A percentile compares a stretch with the other conserved stretches of the same genome.
These are phyloP conservation scores for Scolopax bukidnonensis DNA, from an alignment of 2,797 vertebrate species.

Conservation along the genomic window DNA sequence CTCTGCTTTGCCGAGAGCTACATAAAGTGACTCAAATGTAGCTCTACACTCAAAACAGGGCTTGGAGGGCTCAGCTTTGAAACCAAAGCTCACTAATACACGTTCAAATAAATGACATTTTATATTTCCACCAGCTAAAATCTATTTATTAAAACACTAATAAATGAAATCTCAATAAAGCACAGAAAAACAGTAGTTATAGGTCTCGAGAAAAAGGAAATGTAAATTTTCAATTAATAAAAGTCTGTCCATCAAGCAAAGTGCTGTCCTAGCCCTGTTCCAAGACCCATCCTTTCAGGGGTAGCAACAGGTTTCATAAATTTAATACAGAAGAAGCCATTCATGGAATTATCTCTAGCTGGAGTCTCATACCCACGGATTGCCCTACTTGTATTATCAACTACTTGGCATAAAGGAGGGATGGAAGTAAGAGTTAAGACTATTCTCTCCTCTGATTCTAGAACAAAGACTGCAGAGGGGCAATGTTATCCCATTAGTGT, in stretches of 20 bases:
- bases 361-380: not conserved
- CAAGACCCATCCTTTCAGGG: not conserved
- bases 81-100: not conserved
- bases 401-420: not conserved
- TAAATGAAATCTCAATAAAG: not conserved
- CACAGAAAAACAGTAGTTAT: not conserved
- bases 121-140: not conserved
- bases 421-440: not conserved
- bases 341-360: not conserved
- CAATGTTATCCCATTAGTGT: not conserved
- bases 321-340: not conserved
- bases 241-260: not conserved
- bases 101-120: not conserved
- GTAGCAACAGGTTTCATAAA: not conserved
- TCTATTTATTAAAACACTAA: not conserved
- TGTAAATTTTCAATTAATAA: not conserved
- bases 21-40: rapidly evolving
- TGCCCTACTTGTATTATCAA: not conserved
- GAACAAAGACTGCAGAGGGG: not conserved
- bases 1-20: not conserved
- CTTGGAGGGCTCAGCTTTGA: not conserved
- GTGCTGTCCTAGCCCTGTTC: not conserved
- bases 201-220: not conserved
- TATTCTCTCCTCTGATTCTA: not conserved
- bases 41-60: not conserved